Evolutionary conservation across 2,797 vertebrate species (phyloP).

Genomic region (Hippopotamyrus pictus): DNA sequence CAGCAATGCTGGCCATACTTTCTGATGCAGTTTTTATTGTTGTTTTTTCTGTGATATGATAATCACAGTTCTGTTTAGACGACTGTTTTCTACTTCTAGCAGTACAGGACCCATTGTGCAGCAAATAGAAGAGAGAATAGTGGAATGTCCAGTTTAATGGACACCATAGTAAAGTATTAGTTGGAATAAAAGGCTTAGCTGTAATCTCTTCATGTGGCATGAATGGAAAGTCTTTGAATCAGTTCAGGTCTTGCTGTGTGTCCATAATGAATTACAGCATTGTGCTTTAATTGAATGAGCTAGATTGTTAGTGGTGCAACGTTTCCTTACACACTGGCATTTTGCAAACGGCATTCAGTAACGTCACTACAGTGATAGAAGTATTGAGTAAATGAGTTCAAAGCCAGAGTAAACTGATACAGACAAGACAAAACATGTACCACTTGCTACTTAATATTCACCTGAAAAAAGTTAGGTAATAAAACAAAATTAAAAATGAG

Average conservation of each 20-base stretch:
- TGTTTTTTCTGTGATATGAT: neutral
- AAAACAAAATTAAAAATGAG: neutral
- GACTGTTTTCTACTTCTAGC: neutral
- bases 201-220: neutral
- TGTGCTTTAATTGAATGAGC: constrained; percentile 1
- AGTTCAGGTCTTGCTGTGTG: neutral
- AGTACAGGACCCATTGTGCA: neutral
- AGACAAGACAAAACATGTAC: neutral
- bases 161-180: constrained; percentile 1
- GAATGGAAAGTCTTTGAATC: constrained; percentile 1
- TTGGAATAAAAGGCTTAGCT: neutral
- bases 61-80: neutral
- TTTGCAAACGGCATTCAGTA: neutral
- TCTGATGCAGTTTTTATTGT: neutral
- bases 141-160: constrained; percentile 7
- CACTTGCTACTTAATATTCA: neutral
- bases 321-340: constrained; percentile 3
- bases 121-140: neutral
- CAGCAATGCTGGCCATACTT: neutral
- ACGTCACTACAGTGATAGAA: neutral
- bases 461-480: neutral
- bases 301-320: neutral
- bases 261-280: constrained; percentile 3
- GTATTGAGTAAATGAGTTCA: neutral
- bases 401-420: neutral